Base-by-base conservation (phyloP, 2,888 invertebrate species). In the Ophonus ardosiacus region DNA sequence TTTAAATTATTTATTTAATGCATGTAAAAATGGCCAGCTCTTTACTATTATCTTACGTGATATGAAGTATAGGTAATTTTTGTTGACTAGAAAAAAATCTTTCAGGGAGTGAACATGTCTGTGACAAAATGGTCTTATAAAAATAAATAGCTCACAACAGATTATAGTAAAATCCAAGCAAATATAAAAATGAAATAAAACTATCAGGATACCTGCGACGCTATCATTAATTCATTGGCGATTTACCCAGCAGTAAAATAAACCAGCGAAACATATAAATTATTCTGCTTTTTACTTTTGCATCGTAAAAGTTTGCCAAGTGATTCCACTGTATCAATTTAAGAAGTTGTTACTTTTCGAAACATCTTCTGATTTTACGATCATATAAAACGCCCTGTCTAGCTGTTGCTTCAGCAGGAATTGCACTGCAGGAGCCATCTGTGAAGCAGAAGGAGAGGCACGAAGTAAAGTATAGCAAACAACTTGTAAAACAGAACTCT, bases 271-370 rank as follows among this genome's bases (percentile, higher is more conserved):
- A 84, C 65, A 51, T 84, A 80, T 80, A 85, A 85, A 80, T 85
- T 68, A 85, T 85, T 85, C 85, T 57, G 80, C 65, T 80, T 80
- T 85, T 84, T 84, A 78, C 85, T 85, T 85, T 85, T 85, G 71
- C 59, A 85, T 85, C 85, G 80, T 85, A 85, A 85, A 85, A 85
- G 56, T 71, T 80, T 43, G 56, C 80, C 65, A 84, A 85, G 85
- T 85, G 85, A 85, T 80, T 85, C 71, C 85, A 85, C 79, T 85
- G 85, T 85, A 85, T 85, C 85, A 85, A 80, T 79, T 85, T 85
- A 80, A 79, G 80, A 85, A 85, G 80, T 85, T 85, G 85, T 85
- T 85, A 85, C 85, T 80, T 85, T 85, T 85, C 80, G 71, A 85
- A 85, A 79, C 85, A 85, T 80, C 85, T 85, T 85, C 24, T 80